Conservation (phyloP, 2,888 invertebrate genomes). For the Micropterix aruncella region DNA sequence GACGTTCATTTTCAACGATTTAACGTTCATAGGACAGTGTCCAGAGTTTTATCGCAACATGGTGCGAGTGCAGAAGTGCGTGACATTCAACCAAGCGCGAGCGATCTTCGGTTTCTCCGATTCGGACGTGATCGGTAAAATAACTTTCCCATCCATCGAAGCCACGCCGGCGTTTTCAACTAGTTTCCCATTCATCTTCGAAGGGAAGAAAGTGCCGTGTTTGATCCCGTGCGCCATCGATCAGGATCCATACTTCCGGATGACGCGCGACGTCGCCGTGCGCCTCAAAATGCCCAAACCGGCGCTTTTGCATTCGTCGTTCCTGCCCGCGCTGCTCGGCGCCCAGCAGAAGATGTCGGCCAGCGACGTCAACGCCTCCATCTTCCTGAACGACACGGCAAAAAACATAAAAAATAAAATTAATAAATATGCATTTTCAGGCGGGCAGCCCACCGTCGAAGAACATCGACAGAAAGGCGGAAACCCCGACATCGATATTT, state of each 20-base stretch:
- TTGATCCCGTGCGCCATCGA: conserved; percentile 98
- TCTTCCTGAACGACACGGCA: conserved; percentile 88
- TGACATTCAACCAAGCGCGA: conserved; percentile 95
- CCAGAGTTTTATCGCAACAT: conserved; percentile 91
- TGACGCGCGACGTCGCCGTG: conserved; percentile 97
- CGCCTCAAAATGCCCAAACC: conserved; percentile 79
- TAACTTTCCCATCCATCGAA: conserved; percentile 91
- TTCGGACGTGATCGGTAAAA: conserved; percentile 92
- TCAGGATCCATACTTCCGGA: conserved; percentile 98
- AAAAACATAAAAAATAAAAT: conserved; percentile 95
- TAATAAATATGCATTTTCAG: conserved; percentile 95
- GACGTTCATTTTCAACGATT: conserved; percentile 94
- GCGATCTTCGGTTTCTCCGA: conserved; percentile 97
- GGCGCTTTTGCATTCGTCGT: conserved; percentile 70
- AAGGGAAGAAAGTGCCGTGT: conserved; percentile 57
- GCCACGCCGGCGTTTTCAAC: conserved; percentile 89
- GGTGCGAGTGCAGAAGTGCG: conserved; percentile 81
- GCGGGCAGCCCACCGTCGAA: conserved; percentile 85
- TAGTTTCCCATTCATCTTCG: conserved; percentile 85
- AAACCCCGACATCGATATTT: conserved; percentile 91
- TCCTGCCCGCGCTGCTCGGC: conserved; percentile 92
- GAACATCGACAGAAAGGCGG: conserved; percentile 86
- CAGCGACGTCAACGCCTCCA: conserved; percentile 84
- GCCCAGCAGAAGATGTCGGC: conserved; percentile 98
- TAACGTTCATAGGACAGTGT: conserved; percentile 83